Percentiles rank a stretch among this genome's conserved stretches.
Conservation (phyloP, 2,888 invertebrate species). For the Desoria tigrina region DNA sequence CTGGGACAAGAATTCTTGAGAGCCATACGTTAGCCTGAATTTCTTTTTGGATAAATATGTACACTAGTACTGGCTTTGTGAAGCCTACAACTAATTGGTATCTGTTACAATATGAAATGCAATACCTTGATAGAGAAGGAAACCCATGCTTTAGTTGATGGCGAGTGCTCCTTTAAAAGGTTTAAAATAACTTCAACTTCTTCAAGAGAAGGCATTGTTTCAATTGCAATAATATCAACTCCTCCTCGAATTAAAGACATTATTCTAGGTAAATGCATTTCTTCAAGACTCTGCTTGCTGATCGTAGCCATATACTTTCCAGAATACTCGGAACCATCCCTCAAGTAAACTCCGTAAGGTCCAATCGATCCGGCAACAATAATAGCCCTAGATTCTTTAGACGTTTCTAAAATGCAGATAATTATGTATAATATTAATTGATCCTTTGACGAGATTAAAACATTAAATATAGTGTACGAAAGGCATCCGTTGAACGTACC, state of each 20-base stretch:
- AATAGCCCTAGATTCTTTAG: too few relatives aligned
- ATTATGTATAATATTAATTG: too few relatives aligned
- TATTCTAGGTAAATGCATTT: slow-evolving; percentile 84
- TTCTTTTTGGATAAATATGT: too few relatives aligned
- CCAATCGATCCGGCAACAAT: slow-evolving; percentile 87
- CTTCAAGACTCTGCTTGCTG: slow-evolving; percentile 67
- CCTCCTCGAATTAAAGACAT: slow-evolving; percentile 76
- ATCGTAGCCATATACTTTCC: slow-evolving; percentile 75
- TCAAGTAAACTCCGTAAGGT: slow-evolving; percentile 85
- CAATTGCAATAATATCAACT: slow-evolving; percentile 81
- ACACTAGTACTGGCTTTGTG: too few relatives aligned
- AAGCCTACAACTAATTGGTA: too few relatives aligned
- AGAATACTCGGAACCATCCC: slow-evolving; percentile 91
- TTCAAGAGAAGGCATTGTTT: slow-evolving; percentile 82
- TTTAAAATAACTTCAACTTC: slow-evolving; percentile 83
- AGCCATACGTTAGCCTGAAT: too few relatives aligned
- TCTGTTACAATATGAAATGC: too few relatives aligned
- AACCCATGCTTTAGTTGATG: slow-evolving; percentile 77
- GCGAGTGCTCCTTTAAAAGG: slow-evolving; percentile 72
- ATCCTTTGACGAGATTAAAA: too few relatives aligned
- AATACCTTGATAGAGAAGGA: slow-evolving; percentile 84
- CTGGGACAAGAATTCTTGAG: too few relatives aligned
- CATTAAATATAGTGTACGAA: too few relatives aligned
- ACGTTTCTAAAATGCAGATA: too few relatives aligned
- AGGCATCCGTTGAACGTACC: too few relatives aligned